Evolutionary conservation across 2,888 invertebrate genomes (phyloP).

Genomic region (Scaptomyza tumidula): DNA sequence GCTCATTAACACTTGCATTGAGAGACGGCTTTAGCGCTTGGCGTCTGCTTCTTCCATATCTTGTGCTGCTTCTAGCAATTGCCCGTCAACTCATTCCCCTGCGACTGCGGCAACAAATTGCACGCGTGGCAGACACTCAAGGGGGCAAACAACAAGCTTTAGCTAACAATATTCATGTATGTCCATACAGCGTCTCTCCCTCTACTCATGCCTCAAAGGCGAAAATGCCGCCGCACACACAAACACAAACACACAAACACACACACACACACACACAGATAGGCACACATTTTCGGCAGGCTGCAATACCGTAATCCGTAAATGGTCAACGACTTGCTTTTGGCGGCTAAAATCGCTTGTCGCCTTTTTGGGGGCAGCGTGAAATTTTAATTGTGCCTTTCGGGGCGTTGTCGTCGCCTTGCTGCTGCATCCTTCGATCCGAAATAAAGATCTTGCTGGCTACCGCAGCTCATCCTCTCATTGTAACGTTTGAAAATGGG

Average conservation of each 20-base stretch:
- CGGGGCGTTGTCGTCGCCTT: conserved; percentile 69
- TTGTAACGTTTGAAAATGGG: neutral
- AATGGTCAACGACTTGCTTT: conserved; percentile 60
- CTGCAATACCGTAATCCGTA: conserved; percentile 38
- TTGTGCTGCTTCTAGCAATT: neutral
- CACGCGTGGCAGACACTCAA: conserved; percentile 61
- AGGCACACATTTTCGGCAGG: conserved; percentile 22
- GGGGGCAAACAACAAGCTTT: conserved; percentile 9
- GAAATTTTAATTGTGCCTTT: conserved; percentile 79
- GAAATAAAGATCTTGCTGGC: conserved; percentile 75
- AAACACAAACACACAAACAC: neutral
- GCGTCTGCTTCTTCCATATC: conserved; percentile 12
- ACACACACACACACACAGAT: neutral
- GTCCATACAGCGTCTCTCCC: conserved; percentile 17
- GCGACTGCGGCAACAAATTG: conserved; percentile 51
- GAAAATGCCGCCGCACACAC: conserved; percentile 66
- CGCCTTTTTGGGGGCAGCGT: conserved; percentile 70
- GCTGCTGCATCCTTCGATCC: conserved; percentile 56
- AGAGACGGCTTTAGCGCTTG: neutral
- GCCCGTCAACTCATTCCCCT: conserved; percentile 35
- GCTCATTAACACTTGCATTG: conserved; percentile 64
- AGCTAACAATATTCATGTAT: conserved; percentile 17
- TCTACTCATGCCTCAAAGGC: conserved; percentile 60
- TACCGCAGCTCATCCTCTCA: conserved; percentile 61
- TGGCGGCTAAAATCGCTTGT: conserved; percentile 45